Evolutionary conservation across 1,140 invertebrate species (phyloP), one percentile per base, ranked within the genome.

Genomic region (Neodiprion fabricii): DNA sequence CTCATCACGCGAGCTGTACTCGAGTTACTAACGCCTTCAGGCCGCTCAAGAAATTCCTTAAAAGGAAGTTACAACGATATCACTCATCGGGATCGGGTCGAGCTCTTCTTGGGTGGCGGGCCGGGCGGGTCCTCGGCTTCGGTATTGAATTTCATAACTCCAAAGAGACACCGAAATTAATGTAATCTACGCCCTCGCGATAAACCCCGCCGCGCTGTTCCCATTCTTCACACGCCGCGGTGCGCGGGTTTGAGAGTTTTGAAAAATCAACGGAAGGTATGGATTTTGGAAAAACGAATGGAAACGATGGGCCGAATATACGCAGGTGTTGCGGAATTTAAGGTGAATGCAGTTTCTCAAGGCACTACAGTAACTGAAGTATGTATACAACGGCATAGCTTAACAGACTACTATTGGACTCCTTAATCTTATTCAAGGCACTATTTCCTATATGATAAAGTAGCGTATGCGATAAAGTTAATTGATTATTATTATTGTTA

Each of bases 401-500:
- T 61, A 61, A 17, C n/a, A 61, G 11, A 61, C 53, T 61, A 61
- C 53, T 61, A 40, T 40, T 40, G 28, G 28, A 40, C 77, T 76
- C 78, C 79, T 80, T 80, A 81, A 80, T 72, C 11, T 61, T 78
- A 84, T 82, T 84, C 78, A 87, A 87, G 86, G 86, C 86, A 87
- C 86, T 86, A 86, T 85, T 82, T 76, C 79, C 84, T 85, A 85
- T 78, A 67, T 82, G 74, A 61, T 61, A 77, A 83, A 81, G 81
- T 84, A 80, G 77, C 81, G 81, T 80, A 75, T 73, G 77, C 79
- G 79, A 80, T 76, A 77, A 78, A 66, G 40, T 67, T 49, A 72
- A 17, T 76, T 40, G 28, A 66, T 75, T 21, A 61, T 61, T 61
- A 17, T 17, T 61, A 14, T 61, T 61, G 5, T 61, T 61, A 4